Conservation (phyloP, 1,140 invertebrate species). For the Limonius californicus region DNA sequence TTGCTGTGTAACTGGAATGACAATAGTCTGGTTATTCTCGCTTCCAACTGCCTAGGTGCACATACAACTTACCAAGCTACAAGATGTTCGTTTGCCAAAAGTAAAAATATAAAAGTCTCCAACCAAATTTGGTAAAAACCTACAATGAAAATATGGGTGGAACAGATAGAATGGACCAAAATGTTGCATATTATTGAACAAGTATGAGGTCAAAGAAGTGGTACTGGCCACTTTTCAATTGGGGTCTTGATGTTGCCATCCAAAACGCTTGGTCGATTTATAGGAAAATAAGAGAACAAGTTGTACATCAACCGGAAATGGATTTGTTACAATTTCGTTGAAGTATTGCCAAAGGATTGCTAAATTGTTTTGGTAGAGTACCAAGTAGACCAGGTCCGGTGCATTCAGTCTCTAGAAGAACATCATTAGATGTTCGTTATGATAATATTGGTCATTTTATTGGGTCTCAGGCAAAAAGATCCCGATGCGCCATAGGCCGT, state of each 20-base stretch:
- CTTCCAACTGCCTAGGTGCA: conserved; percentile 32
- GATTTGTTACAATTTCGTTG: background rate
- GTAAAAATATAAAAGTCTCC: conserved; percentile 33
- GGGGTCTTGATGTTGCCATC: background rate
- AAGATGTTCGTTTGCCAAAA: conserved; percentile 34
- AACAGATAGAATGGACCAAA: conserved; percentile 15
- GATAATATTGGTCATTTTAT: background rate
- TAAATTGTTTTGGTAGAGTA: background rate
- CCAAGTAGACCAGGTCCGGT: background rate
- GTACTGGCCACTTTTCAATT: conserved; percentile 2
- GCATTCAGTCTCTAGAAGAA: background rate
- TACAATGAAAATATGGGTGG: conserved; percentile 16
- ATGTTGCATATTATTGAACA: conserved; percentile 6
- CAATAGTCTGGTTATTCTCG: conserved; percentile 28
- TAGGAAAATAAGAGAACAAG: background rate
- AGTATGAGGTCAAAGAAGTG: conserved; percentile 8
- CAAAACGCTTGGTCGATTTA: conserved; percentile 13
- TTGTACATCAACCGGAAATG: background rate
- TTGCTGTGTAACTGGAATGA: background rate
- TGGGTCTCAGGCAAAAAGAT: background rate
- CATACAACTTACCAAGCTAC: conserved; percentile 32
- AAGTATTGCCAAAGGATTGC: background rate
- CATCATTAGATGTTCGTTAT: background rate
- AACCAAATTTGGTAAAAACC: conserved; percentile 30
- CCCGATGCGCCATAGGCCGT: background rate